A percentile compares a stretch with the other conserved stretches of the same genome.
Evolutionary conservation across 2,113 vertebrate species (phyloP).

Genomic region (Zapus hudsonius): DNA sequence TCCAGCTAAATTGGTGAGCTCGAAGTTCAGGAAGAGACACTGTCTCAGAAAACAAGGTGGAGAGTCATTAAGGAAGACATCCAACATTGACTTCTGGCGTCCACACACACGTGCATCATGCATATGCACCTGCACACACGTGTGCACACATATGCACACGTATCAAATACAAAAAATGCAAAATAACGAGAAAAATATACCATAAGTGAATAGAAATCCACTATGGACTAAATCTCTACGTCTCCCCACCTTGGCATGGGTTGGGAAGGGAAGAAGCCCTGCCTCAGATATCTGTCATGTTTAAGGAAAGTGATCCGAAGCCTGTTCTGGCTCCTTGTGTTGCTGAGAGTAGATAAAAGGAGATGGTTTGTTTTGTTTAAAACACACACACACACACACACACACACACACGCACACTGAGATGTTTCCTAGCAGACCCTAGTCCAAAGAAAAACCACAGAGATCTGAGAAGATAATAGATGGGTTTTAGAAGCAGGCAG

Average conservation of each 20-base stretch:
- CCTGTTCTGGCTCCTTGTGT: neutral
- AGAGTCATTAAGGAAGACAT: too few relatives aligned
- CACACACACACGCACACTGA: neutral
- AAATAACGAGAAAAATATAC: neutral
- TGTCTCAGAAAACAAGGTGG: too few relatives aligned
- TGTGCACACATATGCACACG: too few relatives aligned
- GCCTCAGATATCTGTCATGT: neutral
- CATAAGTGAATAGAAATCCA: neutral
- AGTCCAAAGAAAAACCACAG: constrained; percentile 32
- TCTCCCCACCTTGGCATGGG: neutral
- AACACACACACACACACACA: too few relatives aligned
- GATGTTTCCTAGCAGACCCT: neutral
- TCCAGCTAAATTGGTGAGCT: too few relatives aligned
- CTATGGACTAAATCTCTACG: constrained; percentile 27
- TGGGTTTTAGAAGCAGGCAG: neutral
- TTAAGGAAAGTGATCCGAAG: neutral
- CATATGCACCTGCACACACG: too few relatives aligned
- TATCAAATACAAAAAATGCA: too few relatives aligned
- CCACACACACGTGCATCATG: too few relatives aligned
- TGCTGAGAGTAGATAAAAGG: constrained; percentile 16
- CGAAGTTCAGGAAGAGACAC: too few relatives aligned
- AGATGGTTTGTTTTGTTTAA: constrained; percentile 44
- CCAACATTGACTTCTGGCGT: too few relatives aligned
- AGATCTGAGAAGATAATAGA: constrained; percentile 24
- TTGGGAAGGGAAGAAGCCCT: neutral